A percentile compares a stretch with the other conserved stretches of the same genome.
phyloP scores from a whole-genome alignment of 2,113 vertebrate species.

The Malurus melanocephalus region DNA sequence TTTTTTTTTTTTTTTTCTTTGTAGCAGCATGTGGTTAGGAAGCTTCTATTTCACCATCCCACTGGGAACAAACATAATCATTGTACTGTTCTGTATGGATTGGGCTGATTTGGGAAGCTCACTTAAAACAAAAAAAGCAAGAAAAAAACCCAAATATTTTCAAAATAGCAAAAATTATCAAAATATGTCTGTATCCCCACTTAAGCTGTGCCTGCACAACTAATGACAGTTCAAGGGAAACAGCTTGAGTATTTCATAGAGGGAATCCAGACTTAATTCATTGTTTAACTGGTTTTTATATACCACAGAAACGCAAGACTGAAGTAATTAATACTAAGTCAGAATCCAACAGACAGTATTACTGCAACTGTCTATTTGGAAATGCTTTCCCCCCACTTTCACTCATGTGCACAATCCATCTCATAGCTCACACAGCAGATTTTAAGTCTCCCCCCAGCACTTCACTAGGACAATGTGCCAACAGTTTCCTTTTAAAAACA shows the following conservation, averaged over 20 bases:
- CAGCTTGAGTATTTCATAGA: neutral
- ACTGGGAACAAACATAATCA: neutral
- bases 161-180: neutral
- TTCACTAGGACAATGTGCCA: neutral
- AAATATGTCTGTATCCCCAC: neutral
- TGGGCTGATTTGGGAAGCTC: neutral
- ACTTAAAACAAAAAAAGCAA: neutral
- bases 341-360: neutral
- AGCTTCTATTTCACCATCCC: neutral
- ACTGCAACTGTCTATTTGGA: neutral
- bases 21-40: neutral
- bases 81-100: neutral
- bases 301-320: neutral
- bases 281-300: neutral
- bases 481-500: neutral
- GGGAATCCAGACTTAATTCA: neutral
- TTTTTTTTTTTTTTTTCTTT: neutral
- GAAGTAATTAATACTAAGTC: neutral
- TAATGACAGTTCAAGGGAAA: neutral
- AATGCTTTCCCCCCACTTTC: neutral
- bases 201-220: neutral
- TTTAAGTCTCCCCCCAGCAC: neutral
- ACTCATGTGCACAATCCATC: accelerated
- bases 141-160: neutral
- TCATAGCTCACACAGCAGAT: neutral